Base-by-base conservation (phyloP, 2,113 vertebrate genomes). In the Urocynchramus pylzowi region DNA sequence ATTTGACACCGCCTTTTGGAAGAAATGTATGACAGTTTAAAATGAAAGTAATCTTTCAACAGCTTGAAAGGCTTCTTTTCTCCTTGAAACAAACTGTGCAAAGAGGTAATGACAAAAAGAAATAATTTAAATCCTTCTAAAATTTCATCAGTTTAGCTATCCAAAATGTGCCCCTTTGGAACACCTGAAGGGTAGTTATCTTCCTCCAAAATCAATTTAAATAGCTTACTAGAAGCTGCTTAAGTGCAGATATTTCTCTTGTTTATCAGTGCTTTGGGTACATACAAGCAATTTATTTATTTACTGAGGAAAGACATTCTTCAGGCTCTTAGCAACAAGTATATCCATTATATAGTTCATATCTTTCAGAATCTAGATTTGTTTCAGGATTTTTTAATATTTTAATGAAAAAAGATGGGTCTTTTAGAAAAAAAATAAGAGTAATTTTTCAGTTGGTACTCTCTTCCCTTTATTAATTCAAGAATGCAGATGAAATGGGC, bases 1-100 rank as follows among this genome's bases (percentile, higher is more conserved):
- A 39, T 74, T 69, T 82, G 77, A 64, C 64, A 90, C 28, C 47
- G 59, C 42, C 14, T 90, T 93, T 95, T 83, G 59, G 13, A 81
- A 90, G 24, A 37, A 79, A 59, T 33, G 41, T 47, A 79, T 83
- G 63, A 80, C 68, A 86, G 87, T 53, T 94, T 87, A 67, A 90
- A 97, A 97, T 95, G 39, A 96, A 97, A 89, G 49, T n/a, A 67
- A 41, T 94, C 78, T 95, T 97, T 96, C 59, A 93, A 76, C 85
- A 89, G 28, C 73, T 87, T 87, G 92, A 94, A 93, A 92, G 53
- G 52, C 39, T 91, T 85, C 9, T 42, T 64, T 69, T 64, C 54
- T 77, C 35, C 47, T 90, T 86, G 65, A 83, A 89, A 82, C 16
- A 59, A 49, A 26, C 13, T 60, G 22, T 76, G 42, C 44, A 71